phyloP scores from a whole-genome alignment of 2,797 vertebrate species.

The Falco berigora region DNA sequence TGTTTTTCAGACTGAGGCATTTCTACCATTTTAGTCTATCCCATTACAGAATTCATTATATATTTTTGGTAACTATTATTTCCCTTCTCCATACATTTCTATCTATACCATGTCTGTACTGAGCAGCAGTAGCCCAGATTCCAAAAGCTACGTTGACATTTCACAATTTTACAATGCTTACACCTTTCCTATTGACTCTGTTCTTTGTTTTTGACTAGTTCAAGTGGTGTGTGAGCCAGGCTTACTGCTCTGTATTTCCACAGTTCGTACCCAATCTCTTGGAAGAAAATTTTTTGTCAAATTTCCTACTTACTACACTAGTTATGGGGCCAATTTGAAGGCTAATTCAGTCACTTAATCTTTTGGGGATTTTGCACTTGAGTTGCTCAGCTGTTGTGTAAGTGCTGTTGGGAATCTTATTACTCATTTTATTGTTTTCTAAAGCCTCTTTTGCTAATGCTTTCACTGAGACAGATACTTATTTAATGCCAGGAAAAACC shows the following conservation, averaged over 20 bases:
- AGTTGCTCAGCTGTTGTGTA: background rate
- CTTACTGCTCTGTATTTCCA: background rate
- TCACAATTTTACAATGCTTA: background rate
- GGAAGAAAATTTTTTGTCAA: background rate
- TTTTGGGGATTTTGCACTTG: background rate
- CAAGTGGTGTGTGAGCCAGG: background rate
- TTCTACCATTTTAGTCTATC: background rate
- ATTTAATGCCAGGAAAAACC: background rate
- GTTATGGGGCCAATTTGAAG: background rate
- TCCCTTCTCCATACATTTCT: background rate
- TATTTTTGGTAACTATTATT: background rate
- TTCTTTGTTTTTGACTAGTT: background rate
- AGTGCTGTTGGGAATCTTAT: background rate
- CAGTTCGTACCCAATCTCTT: background rate
- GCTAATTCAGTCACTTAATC: background rate
- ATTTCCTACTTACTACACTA: background rate
- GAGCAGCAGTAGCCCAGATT: background rate
- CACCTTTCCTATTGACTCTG: background rate
- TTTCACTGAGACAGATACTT: background rate
- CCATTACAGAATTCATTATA: background rate
- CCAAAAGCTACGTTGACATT: background rate
- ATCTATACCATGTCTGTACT: background rate
- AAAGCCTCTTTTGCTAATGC: background rate
- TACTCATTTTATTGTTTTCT: constrained; percentile 7
- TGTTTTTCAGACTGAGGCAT: background rate